These are phyloP conservation scores for Margarornis squamiger DNA, from an alignment of 2,797 vertebrate species.

Conservation along the genomic window DNA sequence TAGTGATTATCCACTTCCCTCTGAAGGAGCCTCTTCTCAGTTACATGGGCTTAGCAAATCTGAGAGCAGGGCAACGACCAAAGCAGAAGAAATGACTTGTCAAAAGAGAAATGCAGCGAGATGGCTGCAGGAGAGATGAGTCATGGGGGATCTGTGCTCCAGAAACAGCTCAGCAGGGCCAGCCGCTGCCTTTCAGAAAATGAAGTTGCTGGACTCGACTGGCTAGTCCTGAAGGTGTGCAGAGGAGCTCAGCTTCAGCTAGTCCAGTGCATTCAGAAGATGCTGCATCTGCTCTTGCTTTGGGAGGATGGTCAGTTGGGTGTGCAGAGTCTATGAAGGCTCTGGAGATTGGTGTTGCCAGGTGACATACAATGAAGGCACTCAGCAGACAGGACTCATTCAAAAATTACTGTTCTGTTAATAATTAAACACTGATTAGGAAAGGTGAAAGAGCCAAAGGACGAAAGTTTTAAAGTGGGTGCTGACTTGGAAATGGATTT, in stretches of 20 bases:
- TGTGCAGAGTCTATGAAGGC: not conserved
- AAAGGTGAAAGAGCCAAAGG: not conserved
- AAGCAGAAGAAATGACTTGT: conserved; percentile 50
- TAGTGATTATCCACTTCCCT: not conserved
- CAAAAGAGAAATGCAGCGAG: not conserved
- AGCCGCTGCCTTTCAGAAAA: conserved; percentile 31
- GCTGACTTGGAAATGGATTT: not conserved
- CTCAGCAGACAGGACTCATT: not conserved
- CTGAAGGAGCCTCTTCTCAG: not conserved
- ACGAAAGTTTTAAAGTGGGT: not conserved
- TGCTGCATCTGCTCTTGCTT: not conserved
- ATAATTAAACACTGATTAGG: not conserved
- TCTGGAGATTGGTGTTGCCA: not conserved
- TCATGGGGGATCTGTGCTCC: conserved; percentile 46
- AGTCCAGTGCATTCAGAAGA: not conserved
- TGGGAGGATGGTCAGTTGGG: not conserved
- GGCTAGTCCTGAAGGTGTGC: not conserved
- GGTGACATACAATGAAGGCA: not conserved
- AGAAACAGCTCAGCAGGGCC: conserved; percentile 71
- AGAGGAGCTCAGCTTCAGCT: not conserved
- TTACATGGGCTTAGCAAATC: conserved; percentile 62
- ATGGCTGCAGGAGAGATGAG: conserved; percentile 61
- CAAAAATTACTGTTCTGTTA: not conserved
- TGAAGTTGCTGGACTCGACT: not conserved
- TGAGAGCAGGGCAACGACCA: conserved; percentile 69